phyloP scores from a whole-genome alignment of 2,888 invertebrate species.

The Polyploca ridens region DNA sequence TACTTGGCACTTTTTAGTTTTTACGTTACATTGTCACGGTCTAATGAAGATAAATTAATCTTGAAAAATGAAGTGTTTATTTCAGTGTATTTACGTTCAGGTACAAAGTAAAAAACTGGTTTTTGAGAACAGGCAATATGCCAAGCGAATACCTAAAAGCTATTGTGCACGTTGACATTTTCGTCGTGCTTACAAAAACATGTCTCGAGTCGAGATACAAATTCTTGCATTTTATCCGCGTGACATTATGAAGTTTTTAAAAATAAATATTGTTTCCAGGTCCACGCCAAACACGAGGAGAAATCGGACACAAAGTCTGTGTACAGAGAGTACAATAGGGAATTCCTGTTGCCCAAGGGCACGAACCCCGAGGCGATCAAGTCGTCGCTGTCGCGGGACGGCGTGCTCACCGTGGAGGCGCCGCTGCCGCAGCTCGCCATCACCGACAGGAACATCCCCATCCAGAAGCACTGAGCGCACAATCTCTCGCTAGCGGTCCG shows the following conservation, averaged over 20 bases:
- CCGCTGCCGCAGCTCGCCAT: constrained; percentile 94
- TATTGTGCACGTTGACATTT: constrained; percentile 46
- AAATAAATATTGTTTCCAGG: constrained; percentile 84
- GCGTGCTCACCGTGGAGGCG: constrained; percentile 98
- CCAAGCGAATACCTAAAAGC: constrained; percentile 51
- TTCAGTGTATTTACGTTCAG: constrained; percentile 47
- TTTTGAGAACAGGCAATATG: constrained; percentile 58
- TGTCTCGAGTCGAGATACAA: not conserved
- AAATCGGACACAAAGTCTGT: constrained; percentile 98
- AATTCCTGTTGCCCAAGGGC: constrained; percentile 98
- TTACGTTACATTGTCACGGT: constrained; percentile 35
- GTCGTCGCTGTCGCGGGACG: constrained; percentile 97
- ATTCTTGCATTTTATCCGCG: not conserved
- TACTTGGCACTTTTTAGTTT: constrained; percentile 1
- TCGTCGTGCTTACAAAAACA: constrained; percentile 55
- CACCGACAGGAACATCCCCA: constrained; percentile 93
- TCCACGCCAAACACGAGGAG: constrained; percentile 99
- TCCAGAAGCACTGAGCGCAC: constrained; percentile 84
- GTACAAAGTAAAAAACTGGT: constrained; percentile 48
- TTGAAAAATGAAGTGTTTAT: constrained; percentile 45
- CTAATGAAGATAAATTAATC: constrained; percentile 61
- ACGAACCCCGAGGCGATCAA: constrained; percentile 98
- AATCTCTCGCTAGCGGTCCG: constrained; percentile 46
- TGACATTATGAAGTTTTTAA: not conserved
- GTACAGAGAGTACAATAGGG: constrained; percentile 98